Evolutionary conservation across 2,797 vertebrate genomes (phyloP).

Genomic region (Psittacula derbiana): DNA sequence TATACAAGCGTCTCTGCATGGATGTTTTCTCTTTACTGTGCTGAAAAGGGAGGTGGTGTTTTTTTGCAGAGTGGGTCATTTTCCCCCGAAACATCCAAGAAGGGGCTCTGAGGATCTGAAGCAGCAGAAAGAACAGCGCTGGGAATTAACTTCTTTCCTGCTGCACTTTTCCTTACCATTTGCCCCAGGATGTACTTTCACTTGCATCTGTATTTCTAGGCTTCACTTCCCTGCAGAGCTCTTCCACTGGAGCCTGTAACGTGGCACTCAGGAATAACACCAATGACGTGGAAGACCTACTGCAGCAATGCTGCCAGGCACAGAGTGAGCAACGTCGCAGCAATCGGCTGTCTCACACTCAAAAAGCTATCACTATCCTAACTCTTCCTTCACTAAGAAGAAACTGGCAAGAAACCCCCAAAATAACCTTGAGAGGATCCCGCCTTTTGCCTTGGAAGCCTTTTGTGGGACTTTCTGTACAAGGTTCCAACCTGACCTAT

Average conservation of each 20-base stretch:
- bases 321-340: background rate
- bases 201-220: background rate
- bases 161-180: background rate
- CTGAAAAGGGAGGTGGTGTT: background rate
- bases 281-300: background rate
- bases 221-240: background rate
- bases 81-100: background rate
- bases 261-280: background rate
- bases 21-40: background rate
- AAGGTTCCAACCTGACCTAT: background rate
- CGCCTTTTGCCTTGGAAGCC: background rate
- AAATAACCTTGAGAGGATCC: background rate
- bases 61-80: background rate
- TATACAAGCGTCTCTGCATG: background rate
- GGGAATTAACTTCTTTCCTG: background rate
- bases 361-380: background rate
- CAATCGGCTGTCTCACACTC: background rate
- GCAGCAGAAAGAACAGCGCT: background rate
- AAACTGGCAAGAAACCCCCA: background rate
- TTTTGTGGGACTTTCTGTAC: fast-evolving
- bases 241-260: background rate
- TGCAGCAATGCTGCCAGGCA: background rate
- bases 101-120: background rate
- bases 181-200: background rate
- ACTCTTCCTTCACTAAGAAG: background rate